Evolutionary conservation across 2,888 invertebrate species (phyloP), one percentile per base, ranked within the genome.

Genomic region (Miltochrista miniata): DNA sequence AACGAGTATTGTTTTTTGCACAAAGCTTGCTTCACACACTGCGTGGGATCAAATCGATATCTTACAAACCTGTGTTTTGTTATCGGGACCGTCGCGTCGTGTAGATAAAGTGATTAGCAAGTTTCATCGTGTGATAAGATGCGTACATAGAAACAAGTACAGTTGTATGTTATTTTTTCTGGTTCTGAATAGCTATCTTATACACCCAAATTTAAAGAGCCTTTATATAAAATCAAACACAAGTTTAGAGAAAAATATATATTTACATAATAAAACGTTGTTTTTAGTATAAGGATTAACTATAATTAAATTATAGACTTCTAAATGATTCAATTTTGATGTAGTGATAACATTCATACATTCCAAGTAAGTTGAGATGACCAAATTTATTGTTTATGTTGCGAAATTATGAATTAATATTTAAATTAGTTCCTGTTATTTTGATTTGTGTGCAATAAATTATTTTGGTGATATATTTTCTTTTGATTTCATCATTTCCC

Each of bases 391-490:
- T 48, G 51, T 45, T 35, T 54, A 51, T 29, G 81, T 52, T 53
- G 48, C 54, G 62, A 57, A 64, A 56, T n/a, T 13, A 55, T 56
- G 33, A 59, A 63, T 60, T 51, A 60, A 54, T 70, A 51, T 57
- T 54, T 64, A 61, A 52, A 62, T 53, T 51, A 51, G n/a, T 68
- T 65, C 48, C 55, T 61, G 51, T 61, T 57, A 58, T 56, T 63
- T 59, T 68, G 59, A 52, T 56, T 59, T 68, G 45, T 48, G 62
- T 60, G 49, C 51, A 73, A 73, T 63, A 68, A 71, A 76, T 78
- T 72, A 68, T 81, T 76, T 70, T 75, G 74, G 68, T 75, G 68
- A 77, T 53, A 56, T 46, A 76, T 76, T 77, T 77, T 79, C 61
- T 69, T 72, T 81, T 79, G 74, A 62, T 68, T 66, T 37, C 14